These are phyloP conservation scores for Aix galericulata DNA, from an alignment of 2,113 vertebrate species.

Conservation along the genomic window DNA sequence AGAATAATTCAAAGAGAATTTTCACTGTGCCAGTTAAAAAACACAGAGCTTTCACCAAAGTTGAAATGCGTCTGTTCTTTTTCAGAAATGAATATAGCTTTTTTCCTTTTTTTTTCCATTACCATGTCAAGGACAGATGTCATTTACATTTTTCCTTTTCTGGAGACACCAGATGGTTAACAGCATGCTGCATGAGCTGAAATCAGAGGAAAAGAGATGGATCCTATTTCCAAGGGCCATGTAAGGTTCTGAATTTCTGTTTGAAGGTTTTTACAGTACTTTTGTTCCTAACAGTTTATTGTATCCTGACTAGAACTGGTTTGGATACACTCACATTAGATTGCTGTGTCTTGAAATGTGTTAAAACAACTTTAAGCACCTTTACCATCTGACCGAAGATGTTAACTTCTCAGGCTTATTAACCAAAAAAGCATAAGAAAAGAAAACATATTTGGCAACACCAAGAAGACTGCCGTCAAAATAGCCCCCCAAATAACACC, in stretches of 20 bases:
- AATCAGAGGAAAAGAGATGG: background rate
- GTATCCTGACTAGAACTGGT: background rate
- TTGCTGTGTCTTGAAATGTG: background rate
- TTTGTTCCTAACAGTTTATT: background rate
- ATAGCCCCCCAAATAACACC: background rate
- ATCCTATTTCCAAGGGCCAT: background rate
- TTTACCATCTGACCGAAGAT: background rate
- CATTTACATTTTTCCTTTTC: conserved; percentile 21
- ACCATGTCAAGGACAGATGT: background rate
- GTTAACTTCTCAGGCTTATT: background rate
- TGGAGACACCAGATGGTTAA: conserved; percentile 49
- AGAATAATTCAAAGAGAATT: background rate
- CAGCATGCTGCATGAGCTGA: background rate
- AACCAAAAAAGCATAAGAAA: background rate
- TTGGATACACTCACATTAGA: background rate
- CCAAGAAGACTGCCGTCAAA: background rate
- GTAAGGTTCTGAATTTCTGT: background rate
- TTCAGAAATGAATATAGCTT: background rate
- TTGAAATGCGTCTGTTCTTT: background rate
- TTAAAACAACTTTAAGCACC: background rate
- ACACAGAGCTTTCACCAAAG: background rate
- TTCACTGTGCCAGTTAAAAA: background rate
- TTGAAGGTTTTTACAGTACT: conserved; percentile 31
- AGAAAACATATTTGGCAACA: background rate
- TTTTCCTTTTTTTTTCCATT: accelerated